Evolutionary conservation across 1,140 invertebrate genomes (phyloP), one percentile per base, ranked within the genome.

Genomic region (Heliconius hewitsoni): DNA sequence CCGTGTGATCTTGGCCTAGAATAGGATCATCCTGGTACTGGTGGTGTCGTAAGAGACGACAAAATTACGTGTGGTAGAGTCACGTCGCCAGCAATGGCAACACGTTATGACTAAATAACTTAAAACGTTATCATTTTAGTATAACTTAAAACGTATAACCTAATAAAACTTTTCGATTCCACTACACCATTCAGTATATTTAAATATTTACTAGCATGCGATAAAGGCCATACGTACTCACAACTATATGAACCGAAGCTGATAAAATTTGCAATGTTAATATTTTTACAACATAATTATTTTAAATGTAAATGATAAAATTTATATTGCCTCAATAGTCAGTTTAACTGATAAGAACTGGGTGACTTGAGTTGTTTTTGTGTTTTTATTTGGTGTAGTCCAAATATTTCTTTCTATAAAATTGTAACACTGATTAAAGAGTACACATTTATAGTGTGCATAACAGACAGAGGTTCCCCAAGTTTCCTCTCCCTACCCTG

Each of bases 251-350:
- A 66, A 66, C 60, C 9, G 27, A 30, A 66, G 27, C 23, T 66
- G 60, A 66, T 66, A 66, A 66, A 66, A 66, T 66, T 66, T 23
- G 9, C 55, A 60, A 6, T 16, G 60, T 66, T 66, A 66, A 66
- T 66, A 66, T 66, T 30, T 66, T 66, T 30, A 30, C 11, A 27
- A 16, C 1, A 30, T 16, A 30, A 66, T 66, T 27, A 13, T 66
- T 27, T 27, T 16, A 16, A 66, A 11, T 27, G 60, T 27, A 5
- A 27, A 60, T 0, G 55, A 60, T 60, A 23, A 60, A 60, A 60
- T 11, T 23, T 60, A 23, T 60, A 11, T 60, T 60, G n/a, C n/a
- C 3, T 23, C n/a, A 60, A 23, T 23, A 57, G 0, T 8, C 39
- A 23, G 9, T 11, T 23, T 60, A n/a, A 57, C n/a, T 60, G 55